Conservation (phyloP, 2,888 invertebrate species). For the Resseliella maxima region DNA sequence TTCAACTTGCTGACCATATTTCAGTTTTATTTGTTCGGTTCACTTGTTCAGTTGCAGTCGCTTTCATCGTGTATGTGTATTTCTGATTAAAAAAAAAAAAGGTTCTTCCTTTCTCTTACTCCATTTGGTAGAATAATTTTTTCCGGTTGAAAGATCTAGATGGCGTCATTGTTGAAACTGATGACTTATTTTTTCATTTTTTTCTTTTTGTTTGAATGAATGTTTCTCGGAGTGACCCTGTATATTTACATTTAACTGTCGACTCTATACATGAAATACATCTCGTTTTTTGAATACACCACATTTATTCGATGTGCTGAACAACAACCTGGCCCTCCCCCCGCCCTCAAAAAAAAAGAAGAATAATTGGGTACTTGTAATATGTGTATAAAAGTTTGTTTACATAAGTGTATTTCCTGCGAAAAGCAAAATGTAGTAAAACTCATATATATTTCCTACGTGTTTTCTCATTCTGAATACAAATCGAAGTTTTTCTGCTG, state of each 20-base stretch:
- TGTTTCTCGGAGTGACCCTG: not conserved
- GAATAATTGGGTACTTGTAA: conserved; percentile 32
- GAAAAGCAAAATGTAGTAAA: conserved; percentile 31
- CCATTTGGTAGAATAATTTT: not conserved
- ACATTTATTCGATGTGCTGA: not conserved
- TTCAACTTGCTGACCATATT: not conserved
- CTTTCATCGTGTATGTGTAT: no score
- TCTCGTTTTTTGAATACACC: conserved; percentile 5
- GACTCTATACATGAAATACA: conserved; percentile 33
- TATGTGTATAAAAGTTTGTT: conserved; percentile 22
- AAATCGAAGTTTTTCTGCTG: conserved; percentile 3
- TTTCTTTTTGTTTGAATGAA: not conserved
- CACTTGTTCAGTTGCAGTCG: not conserved
- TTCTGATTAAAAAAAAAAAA: no score
- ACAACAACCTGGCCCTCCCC: no score
- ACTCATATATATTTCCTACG: conserved; percentile 32
- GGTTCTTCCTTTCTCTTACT: not conserved
- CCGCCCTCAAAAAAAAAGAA: not conserved
- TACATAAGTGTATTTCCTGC: conserved; percentile 44
- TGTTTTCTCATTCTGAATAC: conserved; percentile 18
- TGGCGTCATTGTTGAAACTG: not conserved
- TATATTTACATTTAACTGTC: conserved; percentile 26
- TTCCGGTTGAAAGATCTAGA: not conserved
- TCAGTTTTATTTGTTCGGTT: not conserved
- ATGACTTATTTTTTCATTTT: not conserved